These are phyloP conservation scores for Pedionomus torquatus DNA, from an alignment of 2,113 vertebrate genomes.

Conservation along the genomic window DNA sequence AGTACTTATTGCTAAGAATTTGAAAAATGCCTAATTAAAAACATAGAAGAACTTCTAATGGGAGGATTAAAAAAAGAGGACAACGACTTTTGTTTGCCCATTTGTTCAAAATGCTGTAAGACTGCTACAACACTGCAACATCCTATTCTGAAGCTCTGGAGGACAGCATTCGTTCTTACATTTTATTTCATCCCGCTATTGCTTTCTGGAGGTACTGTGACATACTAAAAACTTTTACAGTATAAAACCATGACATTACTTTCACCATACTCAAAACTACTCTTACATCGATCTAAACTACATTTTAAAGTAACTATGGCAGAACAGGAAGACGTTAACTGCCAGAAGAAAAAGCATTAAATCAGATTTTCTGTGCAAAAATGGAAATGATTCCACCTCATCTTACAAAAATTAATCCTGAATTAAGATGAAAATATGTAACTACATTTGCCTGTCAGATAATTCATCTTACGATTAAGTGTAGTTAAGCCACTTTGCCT, in stretches of 20 bases:
- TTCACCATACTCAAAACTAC: background rate
- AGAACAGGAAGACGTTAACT: background rate
- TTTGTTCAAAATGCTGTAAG: background rate
- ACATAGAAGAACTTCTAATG: background rate
- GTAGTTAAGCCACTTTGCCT: conserved; percentile 48
- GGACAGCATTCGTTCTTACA: background rate
- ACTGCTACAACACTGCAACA: background rate
- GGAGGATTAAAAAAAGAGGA: background rate
- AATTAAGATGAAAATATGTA: background rate
- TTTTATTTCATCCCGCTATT: background rate
- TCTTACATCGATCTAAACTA: background rate
- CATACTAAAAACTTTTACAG: background rate
- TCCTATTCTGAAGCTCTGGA: background rate
- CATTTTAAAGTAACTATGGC: background rate
- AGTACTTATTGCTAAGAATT: background rate
- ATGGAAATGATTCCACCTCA: background rate
- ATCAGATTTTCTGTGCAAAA: background rate
- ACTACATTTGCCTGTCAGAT: conserved; percentile 3
- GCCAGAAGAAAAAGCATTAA: background rate
- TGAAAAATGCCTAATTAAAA: background rate
- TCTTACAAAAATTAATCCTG: background rate
- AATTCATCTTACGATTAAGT: conserved; percentile 34
- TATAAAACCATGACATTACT: background rate
- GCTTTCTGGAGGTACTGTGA: background rate
- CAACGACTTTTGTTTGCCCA: background rate